Evolutionary conservation across 2,888 invertebrate species (phyloP).

Genomic region (Apotomis betuletana): DNA sequence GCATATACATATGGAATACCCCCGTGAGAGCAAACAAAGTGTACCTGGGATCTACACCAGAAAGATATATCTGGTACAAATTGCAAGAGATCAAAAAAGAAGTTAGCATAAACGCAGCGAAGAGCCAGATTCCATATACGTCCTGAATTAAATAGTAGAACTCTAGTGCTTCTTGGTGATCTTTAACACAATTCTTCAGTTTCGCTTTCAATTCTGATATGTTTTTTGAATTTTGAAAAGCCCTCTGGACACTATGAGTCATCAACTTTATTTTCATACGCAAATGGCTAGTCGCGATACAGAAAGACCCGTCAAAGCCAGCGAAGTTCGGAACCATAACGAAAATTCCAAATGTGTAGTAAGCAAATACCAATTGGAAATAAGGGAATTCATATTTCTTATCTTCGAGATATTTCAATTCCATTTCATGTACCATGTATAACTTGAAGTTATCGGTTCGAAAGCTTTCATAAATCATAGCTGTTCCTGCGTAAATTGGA

Average conservation of each 20-base stretch:
- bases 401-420: constrained; percentile 60
- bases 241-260: constrained; percentile 55
- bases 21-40: constrained; percentile 60
- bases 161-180: constrained; percentile 62
- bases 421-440: constrained; percentile 69
- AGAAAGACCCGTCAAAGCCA: constrained; percentile 70
- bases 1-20: constrained; percentile 63
- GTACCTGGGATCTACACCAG: constrained; percentile 60
- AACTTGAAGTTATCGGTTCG: constrained; percentile 56
- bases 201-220: constrained; percentile 51
- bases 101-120: constrained; percentile 61
- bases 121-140: constrained; percentile 66
- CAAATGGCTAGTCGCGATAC: constrained; percentile 66
- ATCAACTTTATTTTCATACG: constrained; percentile 66
- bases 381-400: constrained; percentile 66
- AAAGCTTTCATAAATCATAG: constrained; percentile 60
- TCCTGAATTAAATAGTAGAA: constrained; percentile 61
- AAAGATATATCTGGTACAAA: constrained; percentile 62
- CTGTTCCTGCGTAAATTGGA: constrained; percentile 60
- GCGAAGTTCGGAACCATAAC: constrained; percentile 59
- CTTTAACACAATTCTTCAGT: constrained; percentile 58
- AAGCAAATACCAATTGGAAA: constrained; percentile 64
- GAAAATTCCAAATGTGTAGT: constrained; percentile 58
- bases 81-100: constrained; percentile 65
- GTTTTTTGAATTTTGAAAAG: constrained; percentile 55